These are phyloP conservation scores for Argyresthia albistria DNA, from an alignment of 2,888 invertebrate species.

Conservation along the genomic window DNA sequence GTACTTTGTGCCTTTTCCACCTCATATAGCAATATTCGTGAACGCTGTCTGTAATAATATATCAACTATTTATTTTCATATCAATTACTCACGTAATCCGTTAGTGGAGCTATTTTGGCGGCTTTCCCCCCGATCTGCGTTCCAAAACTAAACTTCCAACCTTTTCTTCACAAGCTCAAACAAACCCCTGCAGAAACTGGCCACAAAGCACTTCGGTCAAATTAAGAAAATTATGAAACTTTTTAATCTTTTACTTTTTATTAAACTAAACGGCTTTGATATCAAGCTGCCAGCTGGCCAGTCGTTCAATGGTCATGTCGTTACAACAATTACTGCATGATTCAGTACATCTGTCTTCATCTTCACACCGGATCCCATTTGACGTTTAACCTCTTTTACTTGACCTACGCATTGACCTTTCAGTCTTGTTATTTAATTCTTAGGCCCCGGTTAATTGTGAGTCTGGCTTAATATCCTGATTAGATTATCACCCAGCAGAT, in stretches of 20 bases:
- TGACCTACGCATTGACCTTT: slow-evolving; percentile 49
- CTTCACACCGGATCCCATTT: slow-evolving; percentile 25
- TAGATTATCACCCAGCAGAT: too few species aligned
- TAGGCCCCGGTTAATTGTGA: neutral
- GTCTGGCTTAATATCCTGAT: too few species aligned
- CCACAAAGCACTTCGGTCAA: too few species aligned
- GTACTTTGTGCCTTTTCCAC: too few species aligned
- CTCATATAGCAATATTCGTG: too few species aligned
- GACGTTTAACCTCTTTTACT: slow-evolving; percentile 41
- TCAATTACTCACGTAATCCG: slow-evolving; percentile 42
- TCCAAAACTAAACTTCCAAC: too few species aligned
- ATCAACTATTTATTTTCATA: too few species aligned
- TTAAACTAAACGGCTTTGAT: too few species aligned
- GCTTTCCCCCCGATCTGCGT: slow-evolving; percentile 13
- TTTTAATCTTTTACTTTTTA: too few species aligned
- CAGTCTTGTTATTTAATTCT: neutral
- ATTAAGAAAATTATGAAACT: too few species aligned
- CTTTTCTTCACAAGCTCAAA: neutral
- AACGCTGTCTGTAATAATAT: too few species aligned
- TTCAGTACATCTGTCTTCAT: slow-evolving; percentile 3
- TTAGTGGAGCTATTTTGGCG: slow-evolving; percentile 57
- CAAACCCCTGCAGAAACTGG: too few species aligned
- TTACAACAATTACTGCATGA: neutral
- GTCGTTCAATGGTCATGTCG: neutral
- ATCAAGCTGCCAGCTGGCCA: neutral